Conservation (phyloP, 2,888 invertebrate genomes). For the Ophraella communa region DNA sequence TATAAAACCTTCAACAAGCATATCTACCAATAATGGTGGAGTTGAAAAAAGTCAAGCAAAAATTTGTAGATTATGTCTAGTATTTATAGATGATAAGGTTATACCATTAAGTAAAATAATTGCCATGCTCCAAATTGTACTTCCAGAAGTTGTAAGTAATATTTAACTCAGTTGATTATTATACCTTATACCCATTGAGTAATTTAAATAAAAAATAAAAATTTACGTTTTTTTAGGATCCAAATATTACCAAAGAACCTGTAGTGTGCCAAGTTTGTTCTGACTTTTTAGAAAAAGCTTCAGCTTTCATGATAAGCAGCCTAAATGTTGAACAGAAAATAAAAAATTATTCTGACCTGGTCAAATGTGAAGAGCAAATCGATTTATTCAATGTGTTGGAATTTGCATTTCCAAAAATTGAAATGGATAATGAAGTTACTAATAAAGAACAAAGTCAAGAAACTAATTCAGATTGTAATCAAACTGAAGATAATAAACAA, state of each 20-base stretch:
- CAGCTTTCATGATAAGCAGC: conserved; percentile 35
- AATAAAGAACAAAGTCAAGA: conserved; percentile 11
- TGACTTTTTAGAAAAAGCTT: conserved; percentile 36
- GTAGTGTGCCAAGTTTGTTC: conserved; percentile 36
- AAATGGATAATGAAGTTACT: conserved; percentile 33
- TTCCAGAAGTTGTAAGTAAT: conserved; percentile 38
- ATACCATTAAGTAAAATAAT: conserved; percentile 31
- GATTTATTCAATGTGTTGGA: conserved; percentile 37
- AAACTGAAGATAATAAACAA: conserved; percentile 13
- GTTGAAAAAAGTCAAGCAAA: conserved; percentile 29
- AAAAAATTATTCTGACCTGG: conserved; percentile 35
- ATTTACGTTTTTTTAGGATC: conserved; percentile 23
- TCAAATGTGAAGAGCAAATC: conserved; percentile 31
- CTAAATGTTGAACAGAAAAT: conserved; percentile 39
- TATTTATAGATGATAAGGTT: conserved; percentile 35
- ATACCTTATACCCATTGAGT: too few species aligned
- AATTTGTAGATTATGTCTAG: conserved; percentile 38
- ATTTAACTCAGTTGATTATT: too few species aligned
- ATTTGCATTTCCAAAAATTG: conserved; percentile 40
- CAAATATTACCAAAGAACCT: conserved; percentile 37
- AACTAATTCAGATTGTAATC: conserved; percentile 26
- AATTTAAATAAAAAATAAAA: neutral
- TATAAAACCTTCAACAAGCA: conserved; percentile 22
- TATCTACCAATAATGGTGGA: conserved; percentile 1
- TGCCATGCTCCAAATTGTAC: conserved; percentile 39